Percentiles rank a stretch among this genome's conserved stretches.
Evolutionary conservation across 2,113 vertebrate species (phyloP).

Genomic region (Athene noctua): DNA sequence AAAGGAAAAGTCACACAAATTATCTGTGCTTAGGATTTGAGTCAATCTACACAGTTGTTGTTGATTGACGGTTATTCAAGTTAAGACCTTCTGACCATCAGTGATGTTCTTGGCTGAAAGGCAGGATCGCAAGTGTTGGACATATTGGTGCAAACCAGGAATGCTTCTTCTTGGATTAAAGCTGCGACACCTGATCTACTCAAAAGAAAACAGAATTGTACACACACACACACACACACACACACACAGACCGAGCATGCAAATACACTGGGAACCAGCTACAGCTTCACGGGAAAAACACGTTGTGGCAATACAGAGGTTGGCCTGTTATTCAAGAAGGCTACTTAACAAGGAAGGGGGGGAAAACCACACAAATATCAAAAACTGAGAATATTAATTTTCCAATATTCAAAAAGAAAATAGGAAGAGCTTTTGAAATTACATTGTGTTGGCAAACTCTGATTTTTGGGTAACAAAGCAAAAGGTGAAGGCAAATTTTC

Average conservation of each 20-base stretch:
- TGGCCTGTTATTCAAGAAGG: neutral
- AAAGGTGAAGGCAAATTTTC: constrained; percentile 63
- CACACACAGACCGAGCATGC: neutral
- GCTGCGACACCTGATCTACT: constrained; percentile 23
- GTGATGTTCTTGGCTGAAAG: constrained; percentile 25
- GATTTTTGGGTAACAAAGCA: constrained; percentile 22
- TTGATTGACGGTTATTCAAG: neutral
- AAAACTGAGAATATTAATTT: neutral
- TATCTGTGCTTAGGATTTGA: constrained; percentile 45
- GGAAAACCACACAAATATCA: neutral
- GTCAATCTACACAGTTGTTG: constrained; percentile 25
- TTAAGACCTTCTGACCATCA: constrained; percentile 35
- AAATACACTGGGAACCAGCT: neutral
- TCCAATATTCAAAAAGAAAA: neutral
- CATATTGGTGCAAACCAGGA: neutral
- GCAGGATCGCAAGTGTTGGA: neutral
- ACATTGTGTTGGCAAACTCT: constrained; percentile 6
- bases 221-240: neutral
- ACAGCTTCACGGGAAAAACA: neutral
- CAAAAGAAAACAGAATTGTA: neutral
- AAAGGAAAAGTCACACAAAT: constrained; percentile 5
- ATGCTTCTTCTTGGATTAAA: constrained; percentile 23
- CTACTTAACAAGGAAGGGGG: neutral
- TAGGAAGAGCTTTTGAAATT: neutral
- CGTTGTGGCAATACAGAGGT: neutral